Base-by-base conservation (phyloP, 2,888 invertebrate species). In the Metellina segmentata region DNA sequence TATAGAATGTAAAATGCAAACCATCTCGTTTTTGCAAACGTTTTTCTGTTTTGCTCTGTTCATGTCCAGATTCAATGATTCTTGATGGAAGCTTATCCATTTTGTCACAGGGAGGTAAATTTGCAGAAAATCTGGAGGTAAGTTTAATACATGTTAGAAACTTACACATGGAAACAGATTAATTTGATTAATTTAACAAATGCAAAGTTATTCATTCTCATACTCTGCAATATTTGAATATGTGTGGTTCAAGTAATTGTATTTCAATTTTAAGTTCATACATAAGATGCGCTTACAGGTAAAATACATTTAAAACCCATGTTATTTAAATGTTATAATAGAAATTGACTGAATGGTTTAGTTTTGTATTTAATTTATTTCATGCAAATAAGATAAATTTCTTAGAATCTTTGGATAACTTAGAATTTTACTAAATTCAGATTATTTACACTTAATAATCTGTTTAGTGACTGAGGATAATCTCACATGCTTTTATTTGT, bases 51-150 rank as follows among this genome's bases (percentile, higher is more conserved):
- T 99, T 98, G 0, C 95, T 99, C 93, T 96, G 98, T 0, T 97
- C 98, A 16, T 98, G 98, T 95, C 96, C 97, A 91, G 96, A 97
- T 48, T 98, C 98, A 94, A 95, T 99, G 93, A 97, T 93, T 16
- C 83, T 99, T 34, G 98, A 99, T 95, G 99, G 99, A 95, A 97
- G 98, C 82, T 96, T 99, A 16, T 97, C 97, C 69, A 97, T 99
- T 1, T 95, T 99, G 75, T 99, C 99, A 0, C 96, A 99, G 93
- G 98, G 98, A 0, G 98, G 98, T 0, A 97, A 97, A 94, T 97
- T 97, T 71, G 96, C 98, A 13, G 97, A 97, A 69, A 11, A 52
- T 52, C 8, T 52, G 7, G 83, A 83, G 34, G 90, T 90, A 75
- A 75, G 61, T 85, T 34, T 49, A 81, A 69, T n/a, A 8, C 7